Evolutionary conservation across 2,888 invertebrate species (phyloP), one percentile per base, ranked within the genome.

Genomic region (Chaitophorus viminalis): DNA sequence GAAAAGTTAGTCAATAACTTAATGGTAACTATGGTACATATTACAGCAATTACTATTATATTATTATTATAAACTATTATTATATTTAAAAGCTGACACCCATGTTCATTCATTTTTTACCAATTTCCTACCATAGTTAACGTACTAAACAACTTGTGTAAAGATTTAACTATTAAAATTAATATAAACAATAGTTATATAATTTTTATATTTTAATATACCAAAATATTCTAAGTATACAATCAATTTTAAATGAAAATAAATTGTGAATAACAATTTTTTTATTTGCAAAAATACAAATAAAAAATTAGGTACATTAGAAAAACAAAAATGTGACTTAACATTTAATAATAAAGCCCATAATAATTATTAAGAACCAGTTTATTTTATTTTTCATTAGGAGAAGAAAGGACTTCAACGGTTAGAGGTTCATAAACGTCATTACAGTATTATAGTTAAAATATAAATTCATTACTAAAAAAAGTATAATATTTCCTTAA

Each of bases 291-390:
- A 18, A 3, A 17, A 21, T 60, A 60, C 60, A 60, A 54, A 54
- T 60, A 60, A 60, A 21, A 60, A 60, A 46, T 14, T 46, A 46
- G 46, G 18, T 60, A 25, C 60, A 60, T 21, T 60, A 60, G 21
- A 60, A 21, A 25, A 60, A 21, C 0, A 60, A 21, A 60, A 21
- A 60, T 60, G 6, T 60, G 18, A 21, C 25, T 60, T 3, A 60
- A 60, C 25, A 60, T 60, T 60, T 6, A 60, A 39, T 6, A 60
- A 39, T 39, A 39, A 39, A 39, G 11, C 18, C 21, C 60, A 60
- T 60, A 60, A 21, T n/a, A 79, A 60, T 79, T 65, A 79, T n/a
- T n/a, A 36, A 36, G 18, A 65, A 79, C 17, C n/a, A 60, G 36
- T 46, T 14, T 18, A 65, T 65, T 70, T 70, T 52, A 70, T 25